Percentiles rank a stretch among this genome's conserved stretches.
These are phyloP conservation scores for Toxonevra muliebris DNA, from an alignment of 2,888 invertebrate genomes.

Conservation along the genomic window DNA sequence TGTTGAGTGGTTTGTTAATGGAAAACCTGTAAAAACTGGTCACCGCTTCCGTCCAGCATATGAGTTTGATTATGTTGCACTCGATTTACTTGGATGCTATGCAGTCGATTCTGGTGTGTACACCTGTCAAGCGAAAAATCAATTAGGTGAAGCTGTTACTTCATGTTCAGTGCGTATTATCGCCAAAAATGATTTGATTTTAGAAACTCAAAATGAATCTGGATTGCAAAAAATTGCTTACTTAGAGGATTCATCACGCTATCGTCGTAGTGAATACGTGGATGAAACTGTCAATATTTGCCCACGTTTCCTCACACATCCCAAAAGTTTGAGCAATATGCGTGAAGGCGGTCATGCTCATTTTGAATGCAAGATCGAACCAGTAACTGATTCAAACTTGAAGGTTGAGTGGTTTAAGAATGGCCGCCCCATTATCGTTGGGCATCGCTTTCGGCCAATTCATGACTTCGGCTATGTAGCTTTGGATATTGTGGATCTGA, in stretches of 20 bases:
- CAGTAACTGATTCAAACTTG: constrained; percentile 94
- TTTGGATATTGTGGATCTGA: constrained; percentile 93
- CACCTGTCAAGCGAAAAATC: constrained; percentile 93
- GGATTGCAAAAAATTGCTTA: constrained; percentile 93
- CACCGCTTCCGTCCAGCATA: constrained; percentile 95
- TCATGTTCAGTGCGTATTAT: constrained; percentile 90
- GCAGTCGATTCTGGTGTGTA: constrained; percentile 98
- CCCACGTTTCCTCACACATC: constrained; percentile 86
- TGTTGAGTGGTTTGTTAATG: constrained; percentile 97
- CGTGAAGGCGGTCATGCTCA: constrained; percentile 93
- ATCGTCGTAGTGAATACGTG: constrained; percentile 81
- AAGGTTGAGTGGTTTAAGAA: constrained; percentile 98
- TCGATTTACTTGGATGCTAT: constrained; percentile 95
- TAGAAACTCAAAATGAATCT: constrained; percentile 90
- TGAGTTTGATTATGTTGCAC: constrained; percentile 96
- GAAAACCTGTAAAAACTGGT: constrained; percentile 89
- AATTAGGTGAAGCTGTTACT: constrained; percentile 92
- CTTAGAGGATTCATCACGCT: constrained; percentile 86
- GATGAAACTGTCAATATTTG: constrained; percentile 85
- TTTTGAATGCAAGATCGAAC: constrained; percentile 97
- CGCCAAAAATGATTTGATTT: constrained; percentile 85
- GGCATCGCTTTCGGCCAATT: constrained; percentile 94
- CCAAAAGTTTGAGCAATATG: constrained; percentile 86
- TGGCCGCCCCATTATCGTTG: constrained; percentile 91
- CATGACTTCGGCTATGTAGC: constrained; percentile 99